These are phyloP conservation scores for Herpetotheres cachinnans DNA, from an alignment of 2,113 vertebrate species.

Conservation along the genomic window DNA sequence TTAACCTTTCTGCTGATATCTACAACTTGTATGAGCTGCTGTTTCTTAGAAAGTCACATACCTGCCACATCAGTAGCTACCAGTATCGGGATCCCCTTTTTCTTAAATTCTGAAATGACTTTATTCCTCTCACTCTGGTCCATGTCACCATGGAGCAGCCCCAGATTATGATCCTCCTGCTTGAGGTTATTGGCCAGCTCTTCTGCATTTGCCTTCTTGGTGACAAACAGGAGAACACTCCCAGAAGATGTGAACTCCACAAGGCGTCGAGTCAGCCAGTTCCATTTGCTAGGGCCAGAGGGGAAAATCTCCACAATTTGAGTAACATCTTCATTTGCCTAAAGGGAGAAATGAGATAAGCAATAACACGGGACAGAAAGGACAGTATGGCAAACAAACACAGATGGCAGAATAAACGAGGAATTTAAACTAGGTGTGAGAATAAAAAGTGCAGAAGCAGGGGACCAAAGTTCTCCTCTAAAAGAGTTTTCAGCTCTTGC, in stretches of 20 bases:
- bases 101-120: conserved; percentile 98
- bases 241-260: conserved; percentile 96
- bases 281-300: conserved; percentile 89
- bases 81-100: conserved; percentile 88
- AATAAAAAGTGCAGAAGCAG: not conserved
- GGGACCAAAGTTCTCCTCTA: not conserved
- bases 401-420: not conserved
- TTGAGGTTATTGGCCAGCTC: conserved; percentile 92
- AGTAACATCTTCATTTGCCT: conserved; percentile 98
- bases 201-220: conserved; percentile 94
- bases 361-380: not conserved
- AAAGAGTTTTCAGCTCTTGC: not conserved
- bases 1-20: not conserved
- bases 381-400: not conserved
- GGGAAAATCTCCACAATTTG: conserved; percentile 92
- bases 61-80: conserved; percentile 98
- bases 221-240: conserved; percentile 95
- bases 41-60: conserved; percentile 38
- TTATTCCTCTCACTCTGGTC: conserved; percentile 99
- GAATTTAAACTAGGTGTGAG: not conserved
- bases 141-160: conserved; percentile 97
- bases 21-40: not conserved
- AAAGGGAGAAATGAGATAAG: not conserved
- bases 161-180: conserved; percentile 91
- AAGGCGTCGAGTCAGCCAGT: conserved; percentile 89